Percentiles rank a stretch among this genome's conserved stretches.
Evolutionary conservation across 2,113 vertebrate genomes (phyloP).

Genomic region (Isurus oxyrinchus): DNA sequence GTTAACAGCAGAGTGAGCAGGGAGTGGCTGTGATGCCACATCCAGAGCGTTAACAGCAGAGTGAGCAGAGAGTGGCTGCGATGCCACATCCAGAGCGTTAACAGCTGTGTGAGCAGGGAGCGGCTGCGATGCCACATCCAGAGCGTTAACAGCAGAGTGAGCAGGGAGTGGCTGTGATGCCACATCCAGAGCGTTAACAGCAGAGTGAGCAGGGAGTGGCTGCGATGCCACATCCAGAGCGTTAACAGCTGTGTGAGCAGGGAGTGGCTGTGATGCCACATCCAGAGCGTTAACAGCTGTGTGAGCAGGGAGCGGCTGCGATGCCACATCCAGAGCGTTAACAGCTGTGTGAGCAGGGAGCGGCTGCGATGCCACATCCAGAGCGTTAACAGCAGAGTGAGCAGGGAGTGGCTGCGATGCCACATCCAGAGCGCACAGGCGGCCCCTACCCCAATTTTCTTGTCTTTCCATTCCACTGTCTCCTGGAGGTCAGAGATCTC

Average conservation of each 20-base stretch:
- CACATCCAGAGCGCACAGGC: neutral
- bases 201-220: too few relatives aligned
- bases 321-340: too few relatives aligned
- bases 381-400: neutral
- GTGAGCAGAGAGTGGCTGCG: neutral
- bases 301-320: too few relatives aligned
- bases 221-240: neutral
- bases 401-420: neutral
- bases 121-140: neutral
- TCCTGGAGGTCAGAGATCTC: slow-evolving; percentile 87
- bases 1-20: too few relatives aligned
- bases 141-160: too few relatives aligned
- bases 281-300: too few relatives aligned
- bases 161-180: too few relatives aligned
- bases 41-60: neutral
- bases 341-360: too few relatives aligned
- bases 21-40: neutral
- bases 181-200: too few relatives aligned
- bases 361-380: neutral
- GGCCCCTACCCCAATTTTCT: slow-evolving; percentile 78
- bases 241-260: neutral
- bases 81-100: neutral
- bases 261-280: neutral
- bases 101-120: neutral
- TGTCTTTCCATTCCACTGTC: slow-evolving; percentile 93